A percentile compares a stretch with the other conserved stretches of the same genome.
phyloP scores from a whole-genome alignment of 2,888 invertebrate genomes.

The Drosophila greeni region DNA sequence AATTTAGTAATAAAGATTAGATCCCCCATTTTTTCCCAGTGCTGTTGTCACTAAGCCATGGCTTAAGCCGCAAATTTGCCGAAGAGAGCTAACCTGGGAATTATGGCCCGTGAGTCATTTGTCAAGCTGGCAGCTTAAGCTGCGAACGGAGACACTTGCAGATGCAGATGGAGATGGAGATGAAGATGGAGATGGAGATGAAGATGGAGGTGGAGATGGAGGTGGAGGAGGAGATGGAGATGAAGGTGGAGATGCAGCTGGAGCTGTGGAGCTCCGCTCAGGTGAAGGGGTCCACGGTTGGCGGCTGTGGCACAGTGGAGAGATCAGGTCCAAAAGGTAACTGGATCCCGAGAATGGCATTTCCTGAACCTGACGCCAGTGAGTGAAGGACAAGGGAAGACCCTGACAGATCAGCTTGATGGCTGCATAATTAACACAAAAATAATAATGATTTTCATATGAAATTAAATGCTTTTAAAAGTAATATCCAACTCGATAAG shows the following conservation, averaged over 20 bases:
- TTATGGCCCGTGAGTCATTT: slow-evolving; percentile 58
- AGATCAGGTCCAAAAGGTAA: slow-evolving; percentile 14
- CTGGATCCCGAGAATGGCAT: slow-evolving; percentile 23
- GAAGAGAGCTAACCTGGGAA: not conserved
- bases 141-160: slow-evolving; percentile 31
- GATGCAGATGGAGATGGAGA: slow-evolving; percentile 25
- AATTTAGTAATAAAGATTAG: no score
- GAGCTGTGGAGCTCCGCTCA: slow-evolving; percentile 12
- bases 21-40: not conserved
- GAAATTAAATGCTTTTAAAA: not conserved
- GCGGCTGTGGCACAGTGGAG: slow-evolving; percentile 30
- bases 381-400: slow-evolving; percentile 11
- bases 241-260: slow-evolving; percentile 8
- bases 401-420: slow-evolving; percentile 1
- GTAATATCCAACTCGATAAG: not conserved
- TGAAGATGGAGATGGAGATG: slow-evolving; percentile 29
- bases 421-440: not conserved
- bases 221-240: slow-evolving; percentile 7
- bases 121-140: slow-evolving; percentile 45
- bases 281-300: slow-evolving; percentile 26
- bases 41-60: slow-evolving; percentile 6
- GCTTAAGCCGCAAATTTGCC: slow-evolving; percentile 35
- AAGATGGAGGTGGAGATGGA: slow-evolving; percentile 2
- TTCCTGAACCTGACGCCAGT: slow-evolving; percentile 20
- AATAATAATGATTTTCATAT: not conserved